phyloP scores from a whole-genome alignment of 2,888 invertebrate species.

The Drosophila mettleri region DNA sequence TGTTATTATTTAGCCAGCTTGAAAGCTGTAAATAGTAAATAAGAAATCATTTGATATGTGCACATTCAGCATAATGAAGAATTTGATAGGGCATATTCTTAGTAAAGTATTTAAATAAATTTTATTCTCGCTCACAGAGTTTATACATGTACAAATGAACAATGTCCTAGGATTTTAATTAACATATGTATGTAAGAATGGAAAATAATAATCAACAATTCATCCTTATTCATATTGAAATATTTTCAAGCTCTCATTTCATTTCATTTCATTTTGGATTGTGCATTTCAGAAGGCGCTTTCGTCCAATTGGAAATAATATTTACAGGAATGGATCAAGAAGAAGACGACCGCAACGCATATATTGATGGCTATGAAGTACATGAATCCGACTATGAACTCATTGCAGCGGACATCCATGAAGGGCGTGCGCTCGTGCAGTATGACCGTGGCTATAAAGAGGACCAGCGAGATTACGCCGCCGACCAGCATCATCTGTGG shows the following conservation, averaged over 20 bases:
- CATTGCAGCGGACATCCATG: constrained; percentile 51
- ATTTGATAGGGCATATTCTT: too few species aligned
- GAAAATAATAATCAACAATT: background rate
- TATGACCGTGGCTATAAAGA: constrained; percentile 40
- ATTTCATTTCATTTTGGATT: too few species aligned
- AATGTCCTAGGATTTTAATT: background rate
- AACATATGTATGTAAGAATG: background rate
- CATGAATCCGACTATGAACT: constrained; percentile 45
- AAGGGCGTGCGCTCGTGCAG: constrained; percentile 51
- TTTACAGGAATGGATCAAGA: constrained; percentile 51
- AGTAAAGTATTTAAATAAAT: too few species aligned
- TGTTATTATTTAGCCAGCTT: too few species aligned
- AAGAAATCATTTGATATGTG: too few species aligned
- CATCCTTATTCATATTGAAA: background rate
- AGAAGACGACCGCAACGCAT: constrained; percentile 45
- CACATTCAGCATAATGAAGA: too few species aligned
- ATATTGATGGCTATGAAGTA: constrained; percentile 55
- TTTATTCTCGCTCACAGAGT: background rate
- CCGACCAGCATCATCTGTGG: constrained; percentile 56
- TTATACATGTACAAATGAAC: background rate
- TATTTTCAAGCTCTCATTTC: too few species aligned
- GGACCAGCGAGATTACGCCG: constrained; percentile 35
- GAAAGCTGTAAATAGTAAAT: too few species aligned
- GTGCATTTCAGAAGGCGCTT: background rate
- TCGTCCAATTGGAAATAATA: constrained; percentile 43